A percentile compares a stretch with the other conserved stretches of the same genome.
Evolutionary conservation across 1,140 invertebrate species (phyloP).

Genomic region (Pachypsylla venusta): DNA sequence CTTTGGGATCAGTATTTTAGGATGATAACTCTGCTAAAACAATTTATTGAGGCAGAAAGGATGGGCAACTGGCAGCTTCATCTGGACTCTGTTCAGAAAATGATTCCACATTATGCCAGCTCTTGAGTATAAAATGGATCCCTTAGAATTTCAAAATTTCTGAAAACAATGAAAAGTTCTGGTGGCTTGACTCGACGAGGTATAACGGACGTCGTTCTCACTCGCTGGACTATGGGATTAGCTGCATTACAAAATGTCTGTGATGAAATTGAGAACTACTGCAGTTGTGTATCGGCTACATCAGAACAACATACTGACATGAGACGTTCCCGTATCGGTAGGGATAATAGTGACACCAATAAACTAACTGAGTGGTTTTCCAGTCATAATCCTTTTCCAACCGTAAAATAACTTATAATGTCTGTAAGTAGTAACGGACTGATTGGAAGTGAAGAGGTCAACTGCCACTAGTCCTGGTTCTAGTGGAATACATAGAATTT

Average conservation of each 20-base stretch:
- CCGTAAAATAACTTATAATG: slow-evolving; percentile 24
- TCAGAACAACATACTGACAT: slow-evolving; percentile 32
- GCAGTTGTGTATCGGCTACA: slow-evolving; percentile 26
- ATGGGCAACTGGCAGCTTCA: slow-evolving; percentile 28
- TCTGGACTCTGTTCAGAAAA: slow-evolving; percentile 27
- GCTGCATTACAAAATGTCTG: slow-evolving; percentile 22
- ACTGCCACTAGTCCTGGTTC: slow-evolving; percentile 30
- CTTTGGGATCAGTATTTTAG: slow-evolving; percentile 33
- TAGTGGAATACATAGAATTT: slow-evolving; percentile 24
- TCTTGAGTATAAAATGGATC: neutral
- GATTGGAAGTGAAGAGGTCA: slow-evolving; percentile 28
- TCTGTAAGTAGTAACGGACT: slow-evolving; percentile 30
- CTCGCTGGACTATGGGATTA: slow-evolving; percentile 29
- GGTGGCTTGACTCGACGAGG: slow-evolving; percentile 29
- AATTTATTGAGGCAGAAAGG: slow-evolving; percentile 31
- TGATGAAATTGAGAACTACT: slow-evolving; percentile 25
- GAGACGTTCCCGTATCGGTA: slow-evolving; percentile 27
- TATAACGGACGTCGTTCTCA: slow-evolving; percentile 27
- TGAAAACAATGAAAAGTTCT: slow-evolving; percentile 31
- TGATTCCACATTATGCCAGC: slow-evolving; percentile 28
- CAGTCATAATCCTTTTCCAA: slow-evolving; percentile 26
- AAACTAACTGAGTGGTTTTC: slow-evolving; percentile 29
- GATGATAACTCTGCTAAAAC: slow-evolving; percentile 28
- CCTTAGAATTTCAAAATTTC: slow-evolving; percentile 17
- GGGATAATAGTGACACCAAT: slow-evolving; percentile 28